phyloP scores from a whole-genome alignment of 1,140 invertebrate species.

The Oreohelix idahoensis region DNA sequence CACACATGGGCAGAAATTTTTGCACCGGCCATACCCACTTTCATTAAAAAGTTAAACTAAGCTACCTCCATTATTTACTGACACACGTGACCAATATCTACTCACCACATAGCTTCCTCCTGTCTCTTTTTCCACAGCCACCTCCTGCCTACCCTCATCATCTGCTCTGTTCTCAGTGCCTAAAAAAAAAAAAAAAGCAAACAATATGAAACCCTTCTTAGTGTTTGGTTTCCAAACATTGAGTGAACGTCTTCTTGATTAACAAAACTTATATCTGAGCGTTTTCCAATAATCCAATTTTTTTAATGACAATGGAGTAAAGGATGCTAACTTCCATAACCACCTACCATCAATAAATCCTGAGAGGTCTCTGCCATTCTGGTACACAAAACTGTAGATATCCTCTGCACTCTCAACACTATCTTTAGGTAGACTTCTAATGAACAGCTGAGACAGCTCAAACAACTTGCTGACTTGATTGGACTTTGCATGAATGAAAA shows the following conservation, averaged over 20 bases:
- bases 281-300: too few relatives aligned
- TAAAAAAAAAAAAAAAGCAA: conserved; percentile 35
- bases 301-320: too few relatives aligned
- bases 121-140: conserved; percentile 67
- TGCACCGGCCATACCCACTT: too few relatives aligned
- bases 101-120: conserved; percentile 72
- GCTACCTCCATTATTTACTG: too few relatives aligned
- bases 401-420: conserved; percentile 67
- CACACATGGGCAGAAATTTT: too few relatives aligned
- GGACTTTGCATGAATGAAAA: conserved; percentile 71
- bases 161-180: conserved; percentile 71
- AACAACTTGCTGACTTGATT: conserved; percentile 68
- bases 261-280: too few relatives aligned
- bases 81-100: neutral
- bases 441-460: conserved; percentile 63
- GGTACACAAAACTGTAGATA: conserved; percentile 70
- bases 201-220: too few relatives aligned
- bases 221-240: too few relatives aligned
- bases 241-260: too few relatives aligned
- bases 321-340: too few relatives aligned
- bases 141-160: conserved; percentile 61
- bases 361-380: conserved; percentile 68
- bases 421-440: conserved; percentile 61
- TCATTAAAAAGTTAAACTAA: too few relatives aligned
- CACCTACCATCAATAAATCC: conserved; percentile 71